phyloP scores from a whole-genome alignment of 2,888 invertebrate genomes.

The Eudasyphora cyanicolor region DNA sequence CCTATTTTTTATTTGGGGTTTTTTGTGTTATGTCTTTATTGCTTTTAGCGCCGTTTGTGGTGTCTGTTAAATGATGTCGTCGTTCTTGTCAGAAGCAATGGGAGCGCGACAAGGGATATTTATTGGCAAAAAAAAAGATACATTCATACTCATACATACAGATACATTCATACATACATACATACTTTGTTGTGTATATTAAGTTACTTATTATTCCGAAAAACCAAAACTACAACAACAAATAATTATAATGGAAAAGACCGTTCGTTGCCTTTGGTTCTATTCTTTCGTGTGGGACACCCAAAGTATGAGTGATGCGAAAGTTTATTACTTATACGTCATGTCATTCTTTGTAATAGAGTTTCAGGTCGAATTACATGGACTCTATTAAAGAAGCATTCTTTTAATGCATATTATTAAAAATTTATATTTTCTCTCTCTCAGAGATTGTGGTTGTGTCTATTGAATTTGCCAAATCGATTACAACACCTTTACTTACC shows the following conservation, averaged over 20 bases:
- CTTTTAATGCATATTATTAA: too few species aligned
- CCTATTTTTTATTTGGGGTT: neutral
- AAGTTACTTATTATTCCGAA: slow-evolving; percentile 2
- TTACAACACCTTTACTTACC: too few species aligned
- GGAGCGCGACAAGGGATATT: slow-evolving; percentile 1
- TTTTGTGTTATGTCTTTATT: slow-evolving; percentile 8
- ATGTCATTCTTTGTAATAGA: neutral
- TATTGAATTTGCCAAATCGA: too few species aligned
- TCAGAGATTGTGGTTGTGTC: too few species aligned
- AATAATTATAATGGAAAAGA: slow-evolving; percentile 2
- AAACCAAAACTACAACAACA: slow-evolving; percentile 2
- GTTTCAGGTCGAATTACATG: too few species aligned
- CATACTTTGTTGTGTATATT: slow-evolving; percentile 10
- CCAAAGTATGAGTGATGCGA: neutral
- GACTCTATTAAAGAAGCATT: too few species aligned
- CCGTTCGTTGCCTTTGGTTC: neutral
- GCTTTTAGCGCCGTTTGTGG: neutral
- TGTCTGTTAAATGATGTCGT: neutral
- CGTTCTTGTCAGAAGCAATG: neutral
- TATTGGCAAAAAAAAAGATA: too few species aligned
- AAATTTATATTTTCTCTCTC: too few species aligned
- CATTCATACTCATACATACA: too few species aligned
- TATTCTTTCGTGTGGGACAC: neutral
- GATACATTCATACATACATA: too few species aligned
- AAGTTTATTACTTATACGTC: neutral